A percentile compares a stretch with the other conserved stretches of the same genome.
phyloP scores from a whole-genome alignment of 2,888 invertebrate species.

The Sussaba pulchella region DNA sequence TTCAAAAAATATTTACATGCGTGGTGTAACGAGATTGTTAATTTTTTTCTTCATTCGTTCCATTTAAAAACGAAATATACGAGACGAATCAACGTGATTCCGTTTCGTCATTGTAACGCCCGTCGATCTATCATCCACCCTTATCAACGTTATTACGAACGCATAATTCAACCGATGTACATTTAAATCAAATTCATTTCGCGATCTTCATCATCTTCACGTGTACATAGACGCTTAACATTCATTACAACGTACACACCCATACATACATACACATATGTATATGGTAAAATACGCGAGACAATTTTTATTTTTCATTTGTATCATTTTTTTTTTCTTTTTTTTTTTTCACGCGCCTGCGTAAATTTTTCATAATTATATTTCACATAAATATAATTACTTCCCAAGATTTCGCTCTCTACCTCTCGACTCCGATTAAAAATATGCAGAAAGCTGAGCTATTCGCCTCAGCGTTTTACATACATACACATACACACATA shows the following conservation, averaged over 20 bases:
- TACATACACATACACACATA: constrained; percentile 30
- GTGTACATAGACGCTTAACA: constrained; percentile 41
- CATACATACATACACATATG: constrained; percentile 34
- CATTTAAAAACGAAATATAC: constrained; percentile 16
- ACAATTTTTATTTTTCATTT: constrained; percentile 38
- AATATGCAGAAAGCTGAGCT: constrained; percentile 74
- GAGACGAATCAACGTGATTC: constrained; percentile 23
- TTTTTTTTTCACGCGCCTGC: constrained; percentile 47
- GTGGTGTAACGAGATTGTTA: constrained; percentile 41
- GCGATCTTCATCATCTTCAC: constrained; percentile 21
- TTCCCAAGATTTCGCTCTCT: constrained; percentile 60
- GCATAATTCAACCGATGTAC: not conserved
- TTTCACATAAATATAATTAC: constrained; percentile 59
- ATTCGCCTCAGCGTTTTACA: constrained; percentile 50
- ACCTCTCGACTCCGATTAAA: constrained; percentile 69
- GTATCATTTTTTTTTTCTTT: constrained; percentile 33
- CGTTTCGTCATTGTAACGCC: constrained; percentile 20
- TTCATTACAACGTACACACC: constrained; percentile 15
- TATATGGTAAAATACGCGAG: constrained; percentile 62
- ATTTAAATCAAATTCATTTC: constrained; percentile 33
- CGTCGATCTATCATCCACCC: constrained; percentile 1
- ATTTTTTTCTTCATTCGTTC: constrained; percentile 15
- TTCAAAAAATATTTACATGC: constrained; percentile 64
- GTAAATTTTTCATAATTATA: too few relatives aligned
- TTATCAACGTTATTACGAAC: constrained; percentile 16